Conservation (phyloP, 23 tunicate genomes). For the Trididemnum miniatum region DNA sequence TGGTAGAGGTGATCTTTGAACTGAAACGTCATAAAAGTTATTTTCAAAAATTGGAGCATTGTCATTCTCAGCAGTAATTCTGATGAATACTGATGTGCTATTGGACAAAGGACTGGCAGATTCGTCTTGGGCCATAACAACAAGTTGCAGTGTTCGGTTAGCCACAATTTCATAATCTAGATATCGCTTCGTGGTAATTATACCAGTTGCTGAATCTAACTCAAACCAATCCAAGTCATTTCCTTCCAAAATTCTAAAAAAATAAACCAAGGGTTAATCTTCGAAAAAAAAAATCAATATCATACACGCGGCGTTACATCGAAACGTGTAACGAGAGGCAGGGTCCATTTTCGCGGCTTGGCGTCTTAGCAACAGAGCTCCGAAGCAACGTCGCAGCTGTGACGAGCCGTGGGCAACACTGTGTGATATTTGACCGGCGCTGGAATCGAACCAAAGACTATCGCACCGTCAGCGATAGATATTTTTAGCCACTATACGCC, state of each 20-base stretch:
- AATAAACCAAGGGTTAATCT: no score
- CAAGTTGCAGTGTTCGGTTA: constrained; percentile 20
- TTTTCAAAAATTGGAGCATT: constrained; percentile 65
- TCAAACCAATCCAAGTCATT: constrained; percentile 62
- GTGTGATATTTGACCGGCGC: no score
- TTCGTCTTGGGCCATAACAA: constrained; percentile 63
- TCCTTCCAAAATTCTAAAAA: constrained; percentile 60
- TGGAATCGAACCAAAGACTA: no score
- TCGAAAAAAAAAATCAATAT: no score
- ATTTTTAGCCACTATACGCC: no score
- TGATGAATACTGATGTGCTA: constrained; percentile 29
- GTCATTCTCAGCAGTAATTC: constrained; percentile 67
- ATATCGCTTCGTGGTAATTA: constrained; percentile 44
- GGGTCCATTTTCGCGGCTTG: no score
- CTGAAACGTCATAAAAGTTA: constrained; percentile 11
- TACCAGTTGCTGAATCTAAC: constrained; percentile 49
- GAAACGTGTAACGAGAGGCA: no score
- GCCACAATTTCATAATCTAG: constrained; percentile 33
- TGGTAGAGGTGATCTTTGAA: not conserved
- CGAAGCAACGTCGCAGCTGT: no score
- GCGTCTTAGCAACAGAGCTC: no score
- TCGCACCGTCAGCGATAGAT: no score
- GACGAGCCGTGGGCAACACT: no score
- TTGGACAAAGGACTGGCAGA: constrained; percentile 29
- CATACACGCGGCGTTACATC: no score